Base-by-base conservation (phyloP, 1,140 invertebrate genomes). In the Trypoxylus dichotomus region DNA sequence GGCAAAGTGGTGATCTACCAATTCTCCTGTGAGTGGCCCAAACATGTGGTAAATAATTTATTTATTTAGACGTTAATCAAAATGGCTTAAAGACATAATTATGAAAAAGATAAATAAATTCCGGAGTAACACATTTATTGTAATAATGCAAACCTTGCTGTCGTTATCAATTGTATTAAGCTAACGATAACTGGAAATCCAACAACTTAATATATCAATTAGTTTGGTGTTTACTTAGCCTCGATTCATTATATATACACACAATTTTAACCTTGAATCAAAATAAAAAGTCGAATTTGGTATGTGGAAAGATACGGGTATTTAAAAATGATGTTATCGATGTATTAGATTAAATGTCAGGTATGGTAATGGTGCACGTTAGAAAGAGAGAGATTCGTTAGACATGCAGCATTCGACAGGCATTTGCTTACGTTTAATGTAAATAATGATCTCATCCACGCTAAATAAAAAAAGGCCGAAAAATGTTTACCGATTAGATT, bases 261-360 rank as follows among this genome's bases (percentile, higher is more conserved):
- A 29, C 60, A 68, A 27, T 19, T 0, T 25, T 27, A 24, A 68
- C 60, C 60, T 68, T 24, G 60, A 68, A 68, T 68, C 8, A 13
- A n/a, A 8, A 68, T 7, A 24, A 19, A 68, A 68, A 7, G 19
- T 68, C 10, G 19, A 68, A 13, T 3, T 13, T 13, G 11, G 19
- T 25, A 68, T 13, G 60, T 68, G 27, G 24, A 29, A n/a, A 68
- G 60, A 68, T 27, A 24, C 7, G 11, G 10, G 7, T 24, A 68
- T 68, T 68, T 68, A 68, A 68, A 68, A 68, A 68, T 68, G 25
- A 21, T n/a, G 60, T 68, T 68, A 68, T 68, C 60, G 60, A 68
- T 68, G 13, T 27, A 15, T 21, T 11, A 68, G 60, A 68, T 68
- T 27, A 68, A 68, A 68, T 29, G 60, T 68, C 60, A 29, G 13